Evolutionary conservation across 2,797 vertebrate genomes (phyloP), one percentile per base, ranked within the genome.

Genomic region (Ptychadena robeensis): DNA sequence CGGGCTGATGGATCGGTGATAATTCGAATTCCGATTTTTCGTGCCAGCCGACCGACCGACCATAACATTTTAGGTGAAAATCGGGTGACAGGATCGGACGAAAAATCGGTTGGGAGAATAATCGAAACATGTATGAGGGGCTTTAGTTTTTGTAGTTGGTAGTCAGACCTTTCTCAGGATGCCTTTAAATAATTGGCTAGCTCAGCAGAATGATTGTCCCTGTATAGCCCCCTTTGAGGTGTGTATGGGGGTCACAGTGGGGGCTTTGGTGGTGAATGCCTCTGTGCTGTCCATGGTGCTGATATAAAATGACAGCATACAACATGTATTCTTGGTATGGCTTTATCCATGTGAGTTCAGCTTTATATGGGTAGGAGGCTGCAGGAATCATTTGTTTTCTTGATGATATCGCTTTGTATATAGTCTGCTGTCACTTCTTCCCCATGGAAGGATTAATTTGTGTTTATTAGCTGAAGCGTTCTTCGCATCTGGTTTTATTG

Each of bases 271-370:
- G 3, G 30, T 0, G 4, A 6, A 30, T 34, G 22, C 1, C 30
- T 35, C 2, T 40, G 15, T 18, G 18, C 69, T 85, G 73, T 82
- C 68, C 73, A 1, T 8, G 48, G 80, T 82, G 74, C 73, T 79
- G 79, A 81, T 81, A 40, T 38, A 0, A 28, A n/a, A n/a, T 66
- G 5, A 11, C n/a, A 14, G 28, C 15, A 31, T 25, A 35, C 4
- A 8, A 53, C 6, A 0, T 18, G 44, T 18, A 35, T n/a, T 7
- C 3, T 9, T 22, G 65, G n/a, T 5, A 18, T 9, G 3, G 10
- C 5, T n/a, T n/a, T 22, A 14, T n/a, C n/a, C n/a, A 9, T 66
- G 31, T 3, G 11, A 67, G 22, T 25, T 25, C 11, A 37, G 48
- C n/a, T 73, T 32, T 31, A 73, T 57, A 57, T 61, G 35, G 6